Evolutionary conservation across 2,113 vertebrate species (phyloP).

Genomic region (Mirounga angustirostris): DNA sequence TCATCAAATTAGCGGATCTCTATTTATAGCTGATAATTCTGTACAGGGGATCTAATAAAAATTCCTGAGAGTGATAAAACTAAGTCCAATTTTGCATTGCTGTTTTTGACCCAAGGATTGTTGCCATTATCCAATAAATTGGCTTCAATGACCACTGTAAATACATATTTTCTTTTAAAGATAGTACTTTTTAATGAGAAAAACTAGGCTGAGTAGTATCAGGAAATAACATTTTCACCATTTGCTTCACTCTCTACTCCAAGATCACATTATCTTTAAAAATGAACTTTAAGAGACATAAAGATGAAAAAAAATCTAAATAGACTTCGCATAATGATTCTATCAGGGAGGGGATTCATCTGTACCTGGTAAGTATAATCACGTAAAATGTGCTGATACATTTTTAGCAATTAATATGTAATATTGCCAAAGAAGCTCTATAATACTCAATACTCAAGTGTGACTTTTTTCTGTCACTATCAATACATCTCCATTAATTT

Average conservation of each 20-base stretch:
- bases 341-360: constrained; percentile 67
- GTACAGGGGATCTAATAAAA: constrained; percentile 62
- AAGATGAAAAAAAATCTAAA: constrained; percentile 59
- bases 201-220: neutral
- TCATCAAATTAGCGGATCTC: constrained; percentile 72
- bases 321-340: constrained; percentile 68
- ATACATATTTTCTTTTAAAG: constrained; percentile 13
- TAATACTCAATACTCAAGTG: constrained; percentile 8
- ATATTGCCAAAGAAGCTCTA: constrained; percentile 37
- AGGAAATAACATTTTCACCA: neutral
- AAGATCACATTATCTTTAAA: neutral
- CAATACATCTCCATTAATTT: constrained; percentile 47
- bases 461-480: neutral
- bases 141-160: neutral
- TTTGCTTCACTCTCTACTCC: neutral
- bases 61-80: constrained; percentile 70
- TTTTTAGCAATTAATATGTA: constrained; percentile 33
- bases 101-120: constrained; percentile 3
- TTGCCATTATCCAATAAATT: constrained; percentile 15
- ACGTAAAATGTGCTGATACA: constrained; percentile 27
- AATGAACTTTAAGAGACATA: constrained; percentile 63
- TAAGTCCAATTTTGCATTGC: constrained; percentile 45
- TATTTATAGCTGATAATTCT: constrained; percentile 75
- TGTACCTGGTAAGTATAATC: constrained; percentile 36
- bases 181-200: constrained; percentile 60